Conservation (phyloP, 2,113 vertebrate genomes). For the Clarias macrocephalus region DNA sequence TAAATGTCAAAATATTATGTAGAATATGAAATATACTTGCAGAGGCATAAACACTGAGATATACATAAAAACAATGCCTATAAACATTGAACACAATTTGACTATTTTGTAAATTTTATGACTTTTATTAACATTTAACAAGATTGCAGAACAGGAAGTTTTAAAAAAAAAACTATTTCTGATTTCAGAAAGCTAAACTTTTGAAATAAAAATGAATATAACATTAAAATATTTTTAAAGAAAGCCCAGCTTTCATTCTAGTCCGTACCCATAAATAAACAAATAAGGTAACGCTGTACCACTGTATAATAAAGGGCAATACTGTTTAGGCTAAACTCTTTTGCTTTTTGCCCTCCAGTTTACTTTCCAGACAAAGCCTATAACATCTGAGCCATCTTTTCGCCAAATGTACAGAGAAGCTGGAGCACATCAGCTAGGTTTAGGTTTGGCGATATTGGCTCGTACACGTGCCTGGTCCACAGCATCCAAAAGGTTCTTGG, state of each 20-base stretch:
- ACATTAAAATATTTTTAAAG: neutral
- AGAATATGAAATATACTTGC: neutral
- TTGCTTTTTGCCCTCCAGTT: neutral
- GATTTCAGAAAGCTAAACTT: neutral
- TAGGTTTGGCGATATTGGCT: conserved; percentile 76
- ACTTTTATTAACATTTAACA: neutral
- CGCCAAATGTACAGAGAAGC: neutral
- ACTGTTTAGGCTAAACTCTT: neutral
- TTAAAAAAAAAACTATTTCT: neutral
- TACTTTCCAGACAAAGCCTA: neutral
- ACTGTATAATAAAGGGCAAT: neutral
- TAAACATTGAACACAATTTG: neutral
- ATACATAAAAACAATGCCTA: neutral
- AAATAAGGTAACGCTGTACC: neutral
- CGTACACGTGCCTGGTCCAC: conserved; percentile 90
- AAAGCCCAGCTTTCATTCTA: conserved; percentile 42
- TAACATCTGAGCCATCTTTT: neutral
- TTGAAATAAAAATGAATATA: neutral
- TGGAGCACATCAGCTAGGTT: conserved; percentile 43
- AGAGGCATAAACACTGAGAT: neutral
- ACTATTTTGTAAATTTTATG: neutral
- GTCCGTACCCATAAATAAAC: conserved; percentile 37
- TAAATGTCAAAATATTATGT: neutral
- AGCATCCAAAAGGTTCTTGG: conserved; percentile 92
- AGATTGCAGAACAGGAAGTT: neutral